These are phyloP conservation scores for Galeruca laticollis DNA, from an alignment of 2,888 invertebrate genomes.

Conservation along the genomic window DNA sequence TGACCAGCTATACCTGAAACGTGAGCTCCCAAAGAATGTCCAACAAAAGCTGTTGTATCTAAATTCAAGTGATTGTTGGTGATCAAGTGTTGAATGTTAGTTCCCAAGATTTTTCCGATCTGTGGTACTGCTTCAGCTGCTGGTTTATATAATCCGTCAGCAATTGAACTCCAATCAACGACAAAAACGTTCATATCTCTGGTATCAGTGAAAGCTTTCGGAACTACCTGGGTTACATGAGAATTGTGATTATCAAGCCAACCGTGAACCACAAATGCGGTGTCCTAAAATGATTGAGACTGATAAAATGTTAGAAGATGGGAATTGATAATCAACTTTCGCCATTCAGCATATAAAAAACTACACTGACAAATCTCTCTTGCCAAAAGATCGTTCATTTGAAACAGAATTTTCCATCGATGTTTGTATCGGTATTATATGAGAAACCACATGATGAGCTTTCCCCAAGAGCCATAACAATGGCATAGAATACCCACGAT, in stretches of 20 bases:
- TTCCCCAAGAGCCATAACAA: no score
- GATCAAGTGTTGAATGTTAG: constrained; percentile 41
- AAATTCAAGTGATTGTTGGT: constrained; percentile 46
- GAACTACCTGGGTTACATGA: constrained; percentile 48
- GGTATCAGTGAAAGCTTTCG: constrained; percentile 49
- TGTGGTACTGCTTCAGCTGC: constrained; percentile 47
- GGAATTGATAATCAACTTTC: no score
- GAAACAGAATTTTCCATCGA: no score
- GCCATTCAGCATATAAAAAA: no score
- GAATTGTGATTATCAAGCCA: constrained; percentile 57
- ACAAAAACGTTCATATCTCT: constrained; percentile 59
- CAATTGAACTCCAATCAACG: constrained; percentile 57
- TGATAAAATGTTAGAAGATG: no score
- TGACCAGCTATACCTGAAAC: constrained; percentile 54
- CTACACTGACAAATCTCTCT: no score
- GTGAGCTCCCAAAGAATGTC: constrained; percentile 60
- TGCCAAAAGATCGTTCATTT: no score
- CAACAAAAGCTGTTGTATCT: constrained; percentile 52
- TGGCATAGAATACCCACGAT: no score
- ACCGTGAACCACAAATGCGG: constrained; percentile 59
- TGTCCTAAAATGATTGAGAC: constrained; percentile 40
- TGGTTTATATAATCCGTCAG: constrained; percentile 38
- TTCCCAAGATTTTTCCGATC: constrained; percentile 52
- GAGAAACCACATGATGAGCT: no score
- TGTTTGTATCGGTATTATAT: no score